Base-by-base conservation (phyloP, 1,140 invertebrate genomes). In the Drosophila micromelanica region DNA sequence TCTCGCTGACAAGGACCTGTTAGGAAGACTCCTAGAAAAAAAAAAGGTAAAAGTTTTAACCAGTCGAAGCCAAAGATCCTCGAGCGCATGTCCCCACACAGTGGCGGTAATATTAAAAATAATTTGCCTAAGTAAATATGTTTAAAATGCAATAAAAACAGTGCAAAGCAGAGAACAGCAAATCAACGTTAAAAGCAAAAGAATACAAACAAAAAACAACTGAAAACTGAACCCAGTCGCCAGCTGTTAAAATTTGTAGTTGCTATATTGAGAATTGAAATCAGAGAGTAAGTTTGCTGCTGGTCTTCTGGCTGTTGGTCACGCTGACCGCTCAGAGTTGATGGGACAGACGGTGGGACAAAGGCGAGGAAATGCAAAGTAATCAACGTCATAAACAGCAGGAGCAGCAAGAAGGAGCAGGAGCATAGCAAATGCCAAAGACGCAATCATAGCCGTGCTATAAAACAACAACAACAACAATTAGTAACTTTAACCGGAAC, bases 361-460 rank as follows among this genome's bases (percentile, higher is more conserved):
- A 80, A 80, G 67, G 62, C 79, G 60, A 73, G 84, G 82, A 80
- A 78, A 86, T 86, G 82, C 82, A 69, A 86, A 87, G 82, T 78
- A 86, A 86, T 87, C 82, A 86, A 78, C 82, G 78, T 82, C 82
- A 86, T 78, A 75, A 71, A 37, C 67, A 75, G 62, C 55, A 65
- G 48, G 12, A 65, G 40, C 27, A 69, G 56, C 74, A 59, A 55
- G 9, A 40, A 67, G 43, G 32, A 71, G 13, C 54, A 60, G 51
- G 20, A 77, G 46, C 46, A 69, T 35, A 73, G 63, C 57, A 69
- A 52, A 55, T 63, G 73, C 45, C 78, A 52, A 69, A 62, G 57
- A 76, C 78, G 65, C 40, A 76, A 61, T 76, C 59, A 80, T 76
- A 72, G 78, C 79, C 43, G 72, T 80, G 78, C 71, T 59, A 71